Conservation (phyloP, 1,140 invertebrate species). For the Penaeus vannamei region DNA sequence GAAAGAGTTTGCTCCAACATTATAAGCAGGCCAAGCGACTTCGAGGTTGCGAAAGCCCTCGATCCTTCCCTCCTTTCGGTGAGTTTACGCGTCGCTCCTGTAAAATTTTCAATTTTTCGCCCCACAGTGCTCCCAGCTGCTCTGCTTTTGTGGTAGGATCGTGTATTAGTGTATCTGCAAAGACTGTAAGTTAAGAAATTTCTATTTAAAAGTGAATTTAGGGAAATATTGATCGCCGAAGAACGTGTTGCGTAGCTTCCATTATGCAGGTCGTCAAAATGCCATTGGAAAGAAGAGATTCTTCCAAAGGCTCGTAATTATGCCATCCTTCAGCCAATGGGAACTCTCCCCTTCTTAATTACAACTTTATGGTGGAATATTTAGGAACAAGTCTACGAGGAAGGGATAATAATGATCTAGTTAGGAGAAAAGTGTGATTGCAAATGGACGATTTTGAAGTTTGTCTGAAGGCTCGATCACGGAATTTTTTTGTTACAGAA, state of each 20-base stretch:
- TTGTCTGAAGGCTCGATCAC: no score
- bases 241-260: slow-evolving; percentile 55
- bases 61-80: slow-evolving; percentile 56
- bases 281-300: no score
- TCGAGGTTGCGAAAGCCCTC: slow-evolving; percentile 57
- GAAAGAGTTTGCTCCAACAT: slow-evolving; percentile 9
- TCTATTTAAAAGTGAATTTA: no score
- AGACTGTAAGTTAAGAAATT: background rate
- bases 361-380: no score
- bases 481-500: no score
- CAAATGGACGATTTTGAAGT: no score
- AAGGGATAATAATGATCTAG: no score
- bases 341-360: no score
- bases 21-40: slow-evolving; percentile 17
- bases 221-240: slow-evolving; percentile 50
- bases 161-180: background rate
- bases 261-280: background rate
- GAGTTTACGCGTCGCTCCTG: slow-evolving; percentile 27
- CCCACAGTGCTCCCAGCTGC: background rate
- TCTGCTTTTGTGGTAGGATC: background rate
- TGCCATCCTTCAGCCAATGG: no score
- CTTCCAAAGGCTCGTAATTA: no score
- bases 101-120: background rate
- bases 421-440: no score
- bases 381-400: no score